Conservation (phyloP, 2,888 invertebrate genomes). For the Brachypterus glaber region DNA sequence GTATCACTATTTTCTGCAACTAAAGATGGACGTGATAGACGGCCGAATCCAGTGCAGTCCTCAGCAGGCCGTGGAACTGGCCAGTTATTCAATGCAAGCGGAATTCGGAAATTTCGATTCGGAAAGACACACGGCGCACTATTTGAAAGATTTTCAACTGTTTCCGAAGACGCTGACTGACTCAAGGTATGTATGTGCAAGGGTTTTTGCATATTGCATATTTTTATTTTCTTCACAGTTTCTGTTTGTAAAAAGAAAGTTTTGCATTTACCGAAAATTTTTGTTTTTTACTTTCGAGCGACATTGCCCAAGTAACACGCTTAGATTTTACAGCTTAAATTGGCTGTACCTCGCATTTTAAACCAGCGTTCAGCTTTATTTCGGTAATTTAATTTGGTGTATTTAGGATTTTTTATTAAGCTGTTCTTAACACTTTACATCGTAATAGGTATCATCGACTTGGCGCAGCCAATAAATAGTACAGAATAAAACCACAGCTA, state of each 20-base stretch:
- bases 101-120: constrained; percentile 91
- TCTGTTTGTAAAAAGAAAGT: neutral
- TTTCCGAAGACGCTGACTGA: constrained; percentile 70
- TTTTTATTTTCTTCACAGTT: constrained; percentile 3
- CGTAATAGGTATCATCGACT: too few species aligned
- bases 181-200: neutral
- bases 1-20: constrained; percentile 91
- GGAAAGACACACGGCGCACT: constrained; percentile 84
- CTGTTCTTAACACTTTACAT: too few species aligned
- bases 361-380: too few species aligned
- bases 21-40: constrained; percentile 90
- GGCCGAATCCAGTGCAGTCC: constrained; percentile 82
- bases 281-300: too few species aligned
- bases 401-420: too few species aligned
- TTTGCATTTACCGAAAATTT: neutral
- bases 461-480: too few species aligned
- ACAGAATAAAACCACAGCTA: too few species aligned
- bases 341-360: too few species aligned
- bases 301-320: too few species aligned
- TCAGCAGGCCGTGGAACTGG: constrained; percentile 84
- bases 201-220: neutral
- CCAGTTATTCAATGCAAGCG: constrained; percentile 91
- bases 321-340: too few species aligned
- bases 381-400: too few species aligned
- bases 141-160: constrained; percentile 80